Base-by-base conservation (phyloP, 2,888 invertebrate species). In the Uropetala carovei region DNA sequence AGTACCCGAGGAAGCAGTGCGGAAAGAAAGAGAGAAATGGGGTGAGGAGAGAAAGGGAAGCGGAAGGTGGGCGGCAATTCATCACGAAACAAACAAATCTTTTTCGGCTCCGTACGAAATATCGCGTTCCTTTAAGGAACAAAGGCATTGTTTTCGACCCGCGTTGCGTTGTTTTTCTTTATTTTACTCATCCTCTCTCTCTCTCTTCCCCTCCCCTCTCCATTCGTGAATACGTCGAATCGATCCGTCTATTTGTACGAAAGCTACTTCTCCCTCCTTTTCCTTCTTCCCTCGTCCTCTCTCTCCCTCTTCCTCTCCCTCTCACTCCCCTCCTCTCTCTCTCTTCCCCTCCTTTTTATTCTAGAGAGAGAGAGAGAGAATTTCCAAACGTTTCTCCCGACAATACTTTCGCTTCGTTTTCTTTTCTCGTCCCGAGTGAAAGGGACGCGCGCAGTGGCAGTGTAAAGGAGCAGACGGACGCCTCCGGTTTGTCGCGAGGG, bases 91-190 rank as follows among this genome's bases (percentile, higher is more conserved):
- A 75, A 27, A 75, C 75, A 75, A 75, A 27, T 75, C 75, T 27
- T 27, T 75, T 27, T 27, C 43, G 43, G 18, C 68, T 68, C 64
- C 18, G 64, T 68, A 22, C 9, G 27, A 75, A 75, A 75, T 27
- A 75, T 13, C 11, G 75, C 75, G 75, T 75, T 75, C 75, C 68
- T 68, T 22, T 22, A 9, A 22, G 27, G 75, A 27, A 75, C 75
- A 75, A 75, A 75, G 75, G 27, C 75, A 75, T 75, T 75, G 75
- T 75, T 27, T 75, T 75, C 68, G 9, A 22, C 68, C 68, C 68
- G n/a, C 18, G n/a, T 68, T n/a, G 75, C 75, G 27, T 22, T 68
- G 22, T 68, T 68, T 22, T 43, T 43, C 5, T 43, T 43, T 43
- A 43, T 43, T 43, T 5, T 5, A 5, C 43, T 43, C 43, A 43